Evolutionary conservation across 2,888 invertebrate genomes (phyloP), one percentile per base, ranked within the genome.

Genomic region (Meteorus colon): DNA sequence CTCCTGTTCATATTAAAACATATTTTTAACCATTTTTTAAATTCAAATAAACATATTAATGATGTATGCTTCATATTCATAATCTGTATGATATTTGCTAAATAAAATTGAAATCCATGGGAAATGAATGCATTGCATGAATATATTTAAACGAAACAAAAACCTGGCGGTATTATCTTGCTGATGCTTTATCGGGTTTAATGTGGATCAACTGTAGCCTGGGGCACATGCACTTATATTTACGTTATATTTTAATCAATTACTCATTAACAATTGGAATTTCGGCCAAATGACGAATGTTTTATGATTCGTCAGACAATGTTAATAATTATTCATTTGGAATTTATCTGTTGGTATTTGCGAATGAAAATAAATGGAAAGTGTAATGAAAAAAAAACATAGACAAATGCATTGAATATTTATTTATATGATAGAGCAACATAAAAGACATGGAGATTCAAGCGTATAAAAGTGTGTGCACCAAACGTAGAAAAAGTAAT

Each of bases 401-500:
- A 41, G 2, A 12, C 12, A 12, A 2, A 41, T 12, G 12, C 12
- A 41, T 41, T 8, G 12, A 41, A 41, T 8, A 12, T 41, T 1
- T 41, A 41, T 41, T 48, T 48, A 2, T 16, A 16, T n/a, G 48
- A n/a, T 48, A 4, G n/a, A 16, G n/a, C 16, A 48, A 1, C 16
- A 48, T 41, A 48, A n/a, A 48, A n/a, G n/a, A 48, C n/a, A 48
- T 48, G 48, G 16, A n/a, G 12, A 31, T 29, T 34, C 16, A 10
- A 37, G 34, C n/a, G 31, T 63, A 66, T 59, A 59, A 55, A 74
- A 67, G 51, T 45, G 59, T 71, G 71, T 41, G 71, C 60, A 51
- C 14, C 41, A 48, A 51, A 37, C 55, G 41, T 12, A 51, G 51
- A 63, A 55, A 75, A 37, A 62, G 31, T 45, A 69, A 63, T 75